phyloP scores from a whole-genome alignment of 2,797 vertebrate genomes.

The Chloroceryle amazona region DNA sequence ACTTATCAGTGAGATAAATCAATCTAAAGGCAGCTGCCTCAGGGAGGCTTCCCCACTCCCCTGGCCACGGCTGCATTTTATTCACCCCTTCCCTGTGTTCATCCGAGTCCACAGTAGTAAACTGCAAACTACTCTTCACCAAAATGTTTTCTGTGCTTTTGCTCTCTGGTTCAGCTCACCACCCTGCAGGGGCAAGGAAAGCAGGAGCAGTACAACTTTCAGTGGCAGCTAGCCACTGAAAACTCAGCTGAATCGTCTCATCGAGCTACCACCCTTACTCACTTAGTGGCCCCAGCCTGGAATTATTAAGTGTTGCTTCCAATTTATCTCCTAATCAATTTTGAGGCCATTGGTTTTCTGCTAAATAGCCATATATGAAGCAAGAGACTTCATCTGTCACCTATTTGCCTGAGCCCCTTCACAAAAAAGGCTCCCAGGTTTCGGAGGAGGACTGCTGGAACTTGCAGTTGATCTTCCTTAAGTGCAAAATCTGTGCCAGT shows the following conservation, averaged over 20 bases:
- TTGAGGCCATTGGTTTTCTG: background rate
- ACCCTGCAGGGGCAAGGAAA: background rate
- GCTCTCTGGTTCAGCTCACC: background rate
- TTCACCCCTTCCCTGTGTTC: background rate
- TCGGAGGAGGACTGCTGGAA: slow-evolving; percentile 7
- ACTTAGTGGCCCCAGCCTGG: background rate
- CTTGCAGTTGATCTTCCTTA: background rate
- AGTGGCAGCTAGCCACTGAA: background rate
- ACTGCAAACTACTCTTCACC: background rate
- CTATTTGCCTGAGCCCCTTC: background rate
- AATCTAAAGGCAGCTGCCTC: background rate
- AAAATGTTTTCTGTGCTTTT: background rate
- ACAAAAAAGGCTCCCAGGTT: background rate
- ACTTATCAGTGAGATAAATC: background rate
- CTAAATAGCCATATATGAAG: background rate
- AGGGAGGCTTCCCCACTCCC: fast-evolving
- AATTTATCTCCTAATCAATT: background rate
- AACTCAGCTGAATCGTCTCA: background rate
- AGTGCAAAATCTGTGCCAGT: slow-evolving; percentile 30
- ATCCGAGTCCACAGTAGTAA: fast-evolving
- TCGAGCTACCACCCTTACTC: background rate
- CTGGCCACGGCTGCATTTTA: background rate
- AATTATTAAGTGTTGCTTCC: background rate
- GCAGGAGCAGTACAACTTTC: background rate
- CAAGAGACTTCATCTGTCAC: background rate